A percentile compares a stretch with the other conserved stretches of the same genome.
These are phyloP conservation scores for Patiria pectinifera DNA, from an alignment of 53 echinoderm and acorn worm species.

Conservation along the genomic window DNA sequence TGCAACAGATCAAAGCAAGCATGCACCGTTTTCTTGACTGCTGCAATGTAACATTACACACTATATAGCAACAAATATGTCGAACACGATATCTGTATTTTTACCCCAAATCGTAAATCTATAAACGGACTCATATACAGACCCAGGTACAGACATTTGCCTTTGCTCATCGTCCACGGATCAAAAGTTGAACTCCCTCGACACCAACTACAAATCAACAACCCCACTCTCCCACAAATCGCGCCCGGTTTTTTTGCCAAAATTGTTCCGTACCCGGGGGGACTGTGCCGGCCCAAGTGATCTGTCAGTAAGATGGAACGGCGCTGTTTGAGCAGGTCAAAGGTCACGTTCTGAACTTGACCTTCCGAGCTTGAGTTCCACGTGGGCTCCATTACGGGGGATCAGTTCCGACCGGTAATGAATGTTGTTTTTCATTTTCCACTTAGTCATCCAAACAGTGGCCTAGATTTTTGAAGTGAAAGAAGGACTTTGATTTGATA, in stretches of 20 bases:
- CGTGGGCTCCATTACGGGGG: constrained; percentile 6
- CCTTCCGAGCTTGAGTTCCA: constrained; percentile 7
- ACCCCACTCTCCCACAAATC: not conserved
- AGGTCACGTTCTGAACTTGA: constrained; percentile 50
- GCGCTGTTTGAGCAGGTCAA: constrained; percentile 27
- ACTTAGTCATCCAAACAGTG: not conserved
- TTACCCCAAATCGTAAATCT: constrained; percentile 1
- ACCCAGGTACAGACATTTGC: not conserved
- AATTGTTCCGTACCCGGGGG: not conserved
- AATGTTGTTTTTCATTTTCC: constrained; percentile 5
- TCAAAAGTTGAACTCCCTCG: not conserved
- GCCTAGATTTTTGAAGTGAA: not conserved
- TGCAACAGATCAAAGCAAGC: no score
- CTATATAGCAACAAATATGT: no score
- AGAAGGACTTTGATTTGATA: no score
- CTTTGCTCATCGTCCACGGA: not conserved
- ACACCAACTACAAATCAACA: constrained; percentile 31
- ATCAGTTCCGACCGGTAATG: constrained; percentile 4
- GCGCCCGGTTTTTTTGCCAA: not conserved
- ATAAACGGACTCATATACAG: not conserved
- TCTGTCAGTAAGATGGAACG: constrained; percentile 55
- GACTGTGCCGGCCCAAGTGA: not conserved
- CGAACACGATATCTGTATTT: no score
- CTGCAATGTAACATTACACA: no score
- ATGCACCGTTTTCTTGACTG: no score